Evolutionary conservation across 2,888 invertebrate genomes (phyloP), one percentile per base, ranked within the genome.

Genomic region (Pristionchus japonicus): DNA sequence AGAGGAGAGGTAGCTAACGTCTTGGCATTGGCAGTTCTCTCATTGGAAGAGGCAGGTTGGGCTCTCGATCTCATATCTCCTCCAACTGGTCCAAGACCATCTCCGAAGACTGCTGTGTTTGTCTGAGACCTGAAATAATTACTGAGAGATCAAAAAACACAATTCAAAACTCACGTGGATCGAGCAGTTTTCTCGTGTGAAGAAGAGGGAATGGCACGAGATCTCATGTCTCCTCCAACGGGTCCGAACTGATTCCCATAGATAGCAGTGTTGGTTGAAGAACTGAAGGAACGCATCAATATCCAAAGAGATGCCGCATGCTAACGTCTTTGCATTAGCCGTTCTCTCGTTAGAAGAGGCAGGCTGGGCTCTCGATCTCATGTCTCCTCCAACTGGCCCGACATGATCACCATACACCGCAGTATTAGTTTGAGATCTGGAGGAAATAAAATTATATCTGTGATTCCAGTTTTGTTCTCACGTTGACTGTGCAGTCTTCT

Each of bases 371-470:
- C n/a, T n/a, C n/a, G n/a, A n/a, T n/a, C n/a, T n/a, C n/a, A n/a
- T n/a, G n/a, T n/a, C n/a, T n/a, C 17, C 27, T 43, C 80, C 80
- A n/a, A 47, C 80, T n/a, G 80, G 80, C 13, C 80, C 80, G n/a
- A 27, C 4, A 6, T 80, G 6, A 49, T 80, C 17, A n/a, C 80
- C 80, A 31, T 23, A 80, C 0, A 80, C 49, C n/a, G n/a, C n/a
- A n/a, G n/a, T n/a, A n/a, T n/a, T n/a, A n/a, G n/a, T n/a, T n/a
- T n/a, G n/a, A n/a, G 17, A 49, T n/a, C n/a, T n/a, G n/a, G n/a
- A n/a, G n/a, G n/a, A n/a, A n/a, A n/a, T n/a, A n/a, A n/a, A n/a
- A n/a, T n/a, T n/a, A n/a, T n/a, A n/a, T n/a, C n/a, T n/a, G n/a
- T n/a, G n/a, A n/a, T n/a, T n/a, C n/a, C n/a, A n/a, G n/a, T n/a